These are phyloP conservation scores for Mythimna ferrago DNA, from an alignment of 2,888 invertebrate genomes.

Conservation along the genomic window DNA sequence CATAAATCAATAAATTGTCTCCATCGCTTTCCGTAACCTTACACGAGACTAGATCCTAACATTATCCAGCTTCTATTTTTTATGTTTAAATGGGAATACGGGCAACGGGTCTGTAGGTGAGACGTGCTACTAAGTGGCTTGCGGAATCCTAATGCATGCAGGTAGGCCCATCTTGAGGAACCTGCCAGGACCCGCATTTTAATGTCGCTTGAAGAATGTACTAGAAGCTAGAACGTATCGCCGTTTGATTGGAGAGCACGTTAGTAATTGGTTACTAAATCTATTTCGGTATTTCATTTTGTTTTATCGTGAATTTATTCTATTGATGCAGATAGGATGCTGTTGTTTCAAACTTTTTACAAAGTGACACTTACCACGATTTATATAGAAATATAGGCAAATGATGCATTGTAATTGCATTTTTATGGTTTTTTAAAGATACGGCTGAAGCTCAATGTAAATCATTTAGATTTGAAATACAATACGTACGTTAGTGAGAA, in stretches of 20 bases:
- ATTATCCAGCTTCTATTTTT: conserved; percentile 88
- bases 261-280: conserved; percentile 61
- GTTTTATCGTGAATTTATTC: conserved; percentile 60
- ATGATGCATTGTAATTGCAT: conserved; percentile 45
- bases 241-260: conserved; percentile 60
- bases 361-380: conserved; percentile 36
- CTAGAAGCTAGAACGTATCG: conserved; percentile 53
- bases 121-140: conserved; percentile 79
- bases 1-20: conserved; percentile 62
- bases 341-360: conserved; percentile 31
- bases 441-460: neutral
- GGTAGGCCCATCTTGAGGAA: conserved; percentile 77
- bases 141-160: conserved; percentile 88
- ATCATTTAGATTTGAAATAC: conserved; percentile 25
- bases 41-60: conserved; percentile 84
- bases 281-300: conserved; percentile 58
- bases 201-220: conserved; percentile 65
- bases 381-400: conserved; percentile 33
- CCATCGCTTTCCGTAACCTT: conserved; percentile 68
- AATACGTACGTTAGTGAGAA: conserved; percentile 3
- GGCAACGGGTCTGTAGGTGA: conserved; percentile 91
- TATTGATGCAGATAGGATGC: conserved; percentile 35
- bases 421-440: conserved; percentile 33
- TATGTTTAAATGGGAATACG: conserved; percentile 87
- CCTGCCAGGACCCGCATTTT: conserved; percentile 67